A percentile compares a stretch with the other conserved stretches of the same genome.
phyloP scores from a whole-genome alignment of 30 jellyfish, hydroid and myxozoan genomes.

The Cassiopea xamachana region DNA sequence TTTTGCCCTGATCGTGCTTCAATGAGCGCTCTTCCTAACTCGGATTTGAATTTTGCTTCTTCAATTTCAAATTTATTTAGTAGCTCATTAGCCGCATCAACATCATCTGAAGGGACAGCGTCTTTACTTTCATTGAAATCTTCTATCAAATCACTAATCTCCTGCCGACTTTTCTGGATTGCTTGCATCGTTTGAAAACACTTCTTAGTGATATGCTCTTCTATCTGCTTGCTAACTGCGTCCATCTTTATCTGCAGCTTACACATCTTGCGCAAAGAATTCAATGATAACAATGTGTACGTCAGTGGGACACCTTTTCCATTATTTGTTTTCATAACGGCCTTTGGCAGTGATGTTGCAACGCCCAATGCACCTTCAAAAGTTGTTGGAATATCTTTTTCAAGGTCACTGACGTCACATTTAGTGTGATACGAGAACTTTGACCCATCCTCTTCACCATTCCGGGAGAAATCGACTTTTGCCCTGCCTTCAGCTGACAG shows the following conservation, averaged over 20 bases:
- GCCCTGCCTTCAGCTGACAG: conserved; percentile 47
- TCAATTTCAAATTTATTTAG: conserved; percentile 45
- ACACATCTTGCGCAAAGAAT: conserved; percentile 44
- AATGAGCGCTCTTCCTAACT: conserved; percentile 23
- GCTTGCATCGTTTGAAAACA: conserved; percentile 51
- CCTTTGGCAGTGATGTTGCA: conserved; percentile 50
- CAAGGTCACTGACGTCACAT: conserved; percentile 61
- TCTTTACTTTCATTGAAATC: conserved; percentile 13
- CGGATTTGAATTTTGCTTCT: conserved; percentile 42
- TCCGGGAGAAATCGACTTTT: conserved; percentile 29
- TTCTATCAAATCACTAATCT: conserved; percentile 38
- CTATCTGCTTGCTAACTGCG: conserved; percentile 34
- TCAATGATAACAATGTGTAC: conserved; percentile 44
- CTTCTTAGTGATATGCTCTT: conserved; percentile 13
- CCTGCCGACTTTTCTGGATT: conserved; percentile 33
- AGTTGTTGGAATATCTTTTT: conserved; percentile 55
- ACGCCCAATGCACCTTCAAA: conserved; percentile 50
- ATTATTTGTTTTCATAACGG: conserved; percentile 43
- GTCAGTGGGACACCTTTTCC: conserved; percentile 74
- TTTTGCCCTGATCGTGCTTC: conserved; percentile 52
- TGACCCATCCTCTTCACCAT: conserved; percentile 9
- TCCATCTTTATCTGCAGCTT: conserved; percentile 20
- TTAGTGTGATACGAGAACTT: conserved; percentile 51
- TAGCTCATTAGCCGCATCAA: conserved; percentile 44
- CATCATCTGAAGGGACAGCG: neutral